phyloP scores from a whole-genome alignment of 2,888 invertebrate species.

The Scaptodrosophila latifasciaeformis region DNA sequence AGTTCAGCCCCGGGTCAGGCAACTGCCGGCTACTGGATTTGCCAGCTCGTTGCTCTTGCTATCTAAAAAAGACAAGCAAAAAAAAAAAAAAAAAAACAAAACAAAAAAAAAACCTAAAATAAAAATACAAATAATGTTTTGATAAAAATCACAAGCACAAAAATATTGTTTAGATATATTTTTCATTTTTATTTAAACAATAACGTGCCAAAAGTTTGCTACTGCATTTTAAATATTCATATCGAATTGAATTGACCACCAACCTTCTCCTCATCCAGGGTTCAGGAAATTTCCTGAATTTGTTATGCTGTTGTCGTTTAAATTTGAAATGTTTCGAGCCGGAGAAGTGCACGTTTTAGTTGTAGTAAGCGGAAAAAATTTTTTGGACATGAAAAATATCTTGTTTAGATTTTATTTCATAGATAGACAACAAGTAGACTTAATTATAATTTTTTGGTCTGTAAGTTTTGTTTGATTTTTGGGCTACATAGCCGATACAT shows the following conservation, averaged over 20 bases:
- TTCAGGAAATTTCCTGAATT: not conserved
- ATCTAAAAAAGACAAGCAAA: too few species aligned
- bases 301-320: slow-evolving; percentile 8
- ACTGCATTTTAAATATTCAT: slow-evolving; percentile 71
- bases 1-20: slow-evolving; percentile 62
- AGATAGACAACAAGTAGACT: slow-evolving; percentile 72
- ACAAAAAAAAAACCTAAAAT: slow-evolving; percentile 40
- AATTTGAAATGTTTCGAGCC: slow-evolving; percentile 5
- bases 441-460: slow-evolving; percentile 68
- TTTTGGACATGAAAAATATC: slow-evolving; percentile 70
- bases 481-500: slow-evolving; percentile 48
- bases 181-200: slow-evolving; percentile 50
- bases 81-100: too few species aligned
- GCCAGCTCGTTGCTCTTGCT: not conserved
- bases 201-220: slow-evolving; percentile 73
- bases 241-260: slow-evolving; percentile 37
- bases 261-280: slow-evolving; percentile 3
- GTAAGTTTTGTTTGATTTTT: slow-evolving; percentile 28
- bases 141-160: slow-evolving; percentile 57
- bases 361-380: slow-evolving; percentile 56
- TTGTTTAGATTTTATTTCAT: slow-evolving; percentile 73
- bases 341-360: slow-evolving; percentile 69
- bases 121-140: slow-evolving; percentile 44
- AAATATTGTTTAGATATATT: slow-evolving; percentile 24
- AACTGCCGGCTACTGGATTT: slow-evolving; percentile 66